Evolutionary conservation across 2,888 invertebrate genomes (phyloP).

Genomic region (Leptopterna dolabrata): DNA sequence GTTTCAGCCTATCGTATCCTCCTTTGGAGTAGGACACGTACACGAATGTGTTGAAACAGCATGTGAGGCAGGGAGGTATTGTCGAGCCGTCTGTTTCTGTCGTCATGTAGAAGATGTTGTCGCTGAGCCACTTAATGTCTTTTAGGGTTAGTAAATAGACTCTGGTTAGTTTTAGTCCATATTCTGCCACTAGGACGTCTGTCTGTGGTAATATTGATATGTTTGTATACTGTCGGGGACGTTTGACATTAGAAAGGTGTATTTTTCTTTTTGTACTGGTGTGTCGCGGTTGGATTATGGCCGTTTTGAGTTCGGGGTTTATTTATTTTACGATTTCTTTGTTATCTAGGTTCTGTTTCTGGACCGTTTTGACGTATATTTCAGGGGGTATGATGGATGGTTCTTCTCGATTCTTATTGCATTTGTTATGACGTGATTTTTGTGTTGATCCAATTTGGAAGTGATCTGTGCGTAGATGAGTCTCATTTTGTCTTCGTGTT

Average conservation of each 20-base stretch:
- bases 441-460: neutral
- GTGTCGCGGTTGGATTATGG: neutral
- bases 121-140: neutral
- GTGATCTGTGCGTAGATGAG: neutral
- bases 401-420: neutral
- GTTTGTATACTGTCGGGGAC: neutral
- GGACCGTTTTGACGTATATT: neutral
- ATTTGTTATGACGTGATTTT: neutral
- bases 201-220: neutral
- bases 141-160: neutral
- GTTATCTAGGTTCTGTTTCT: neutral
- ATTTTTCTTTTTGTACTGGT: neutral
- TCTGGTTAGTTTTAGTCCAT: neutral
- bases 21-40: neutral
- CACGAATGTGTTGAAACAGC: neutral
- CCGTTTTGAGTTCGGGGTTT: neutral
- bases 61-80: neutral
- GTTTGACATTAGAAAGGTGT: neutral
- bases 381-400: neutral
- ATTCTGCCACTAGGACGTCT: neutral
- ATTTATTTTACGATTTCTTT: neutral
- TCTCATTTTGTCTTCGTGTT: neutral
- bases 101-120: neutral
- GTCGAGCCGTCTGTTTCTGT: neutral
- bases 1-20: neutral